These are phyloP conservation scores for Eilema griseolum DNA, from an alignment of 2,888 invertebrate genomes.

Conservation along the genomic window DNA sequence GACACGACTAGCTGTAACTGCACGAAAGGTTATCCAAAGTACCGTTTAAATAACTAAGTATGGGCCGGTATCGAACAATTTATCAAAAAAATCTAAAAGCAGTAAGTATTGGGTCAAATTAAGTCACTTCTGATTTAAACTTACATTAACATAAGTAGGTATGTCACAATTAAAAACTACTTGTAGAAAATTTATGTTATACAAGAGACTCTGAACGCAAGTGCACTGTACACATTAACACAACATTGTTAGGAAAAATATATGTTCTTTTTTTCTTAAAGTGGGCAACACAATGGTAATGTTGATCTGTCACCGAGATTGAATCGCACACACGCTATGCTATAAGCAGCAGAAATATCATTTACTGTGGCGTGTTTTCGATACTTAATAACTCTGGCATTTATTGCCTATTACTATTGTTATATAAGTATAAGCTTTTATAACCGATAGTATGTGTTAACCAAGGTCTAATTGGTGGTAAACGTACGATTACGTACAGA, in stretches of 20 bases:
- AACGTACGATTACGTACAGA: not conserved
- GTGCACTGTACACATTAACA: slow-evolving; percentile 25
- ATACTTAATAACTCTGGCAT: slow-evolving; percentile 27
- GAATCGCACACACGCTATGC: slow-evolving; percentile 47
- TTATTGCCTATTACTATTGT: slow-evolving; percentile 30
- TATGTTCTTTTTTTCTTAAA: slow-evolving; percentile 24
- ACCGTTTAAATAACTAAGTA: not conserved
- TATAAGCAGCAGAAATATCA: slow-evolving; percentile 28
- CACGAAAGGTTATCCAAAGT: not conserved
- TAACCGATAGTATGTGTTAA: slow-evolving; percentile 24
- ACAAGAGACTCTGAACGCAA: slow-evolving; percentile 26
- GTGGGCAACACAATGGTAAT: slow-evolving; percentile 30
- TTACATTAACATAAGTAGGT: not conserved
- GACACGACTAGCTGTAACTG: not conserved
- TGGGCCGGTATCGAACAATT: not conserved
- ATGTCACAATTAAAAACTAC: not conserved
- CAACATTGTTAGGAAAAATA: not conserved
- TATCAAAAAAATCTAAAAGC: not conserved
- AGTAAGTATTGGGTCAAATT: not conserved
- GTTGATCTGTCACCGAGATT: slow-evolving; percentile 49
- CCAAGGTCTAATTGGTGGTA: slow-evolving; percentile 5
- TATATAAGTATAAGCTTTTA: slow-evolving; percentile 29
- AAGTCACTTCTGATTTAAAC: too few relatives aligned
- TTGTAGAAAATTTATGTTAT: not conserved
- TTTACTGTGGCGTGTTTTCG: slow-evolving; percentile 40